These are phyloP conservation scores for Montifringilla adamsi DNA, from an alignment of 2,113 vertebrate species.

Conservation along the genomic window DNA sequence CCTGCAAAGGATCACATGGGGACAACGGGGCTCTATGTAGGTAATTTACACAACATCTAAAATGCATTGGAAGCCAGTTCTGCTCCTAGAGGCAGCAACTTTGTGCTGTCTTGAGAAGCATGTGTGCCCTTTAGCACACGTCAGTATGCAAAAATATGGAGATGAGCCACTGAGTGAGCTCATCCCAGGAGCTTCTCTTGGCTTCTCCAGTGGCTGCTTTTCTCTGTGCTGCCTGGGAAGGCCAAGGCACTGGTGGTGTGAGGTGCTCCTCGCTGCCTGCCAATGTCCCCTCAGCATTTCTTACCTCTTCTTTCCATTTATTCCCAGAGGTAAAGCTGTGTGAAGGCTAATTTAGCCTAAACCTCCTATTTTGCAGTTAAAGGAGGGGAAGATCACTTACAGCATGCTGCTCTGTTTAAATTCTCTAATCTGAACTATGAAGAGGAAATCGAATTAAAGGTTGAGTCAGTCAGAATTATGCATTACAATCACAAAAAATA, in stretches of 20 bases:
- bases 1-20: not conserved
- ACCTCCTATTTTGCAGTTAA: not conserved
- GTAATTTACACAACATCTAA: not conserved
- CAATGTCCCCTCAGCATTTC: not conserved
- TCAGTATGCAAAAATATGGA: not conserved
- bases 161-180: not conserved
- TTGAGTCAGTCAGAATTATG: not conserved
- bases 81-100: not conserved
- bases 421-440: not conserved
- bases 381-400: not conserved
- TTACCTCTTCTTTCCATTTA: conserved; percentile 21
- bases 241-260: not conserved
- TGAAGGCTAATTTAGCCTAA: conserved; percentile 36
- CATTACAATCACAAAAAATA: not conserved
- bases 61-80: not conserved
- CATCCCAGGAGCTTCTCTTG: not conserved
- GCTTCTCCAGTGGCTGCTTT: not conserved
- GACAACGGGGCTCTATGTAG: not conserved
- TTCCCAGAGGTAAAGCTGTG: conserved; percentile 7
- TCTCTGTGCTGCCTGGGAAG: not conserved
- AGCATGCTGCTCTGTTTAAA: not conserved
- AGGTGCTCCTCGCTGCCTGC: not conserved
- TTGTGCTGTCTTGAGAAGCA: not conserved
- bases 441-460: not conserved
- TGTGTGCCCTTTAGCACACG: not conserved